These are phyloP conservation scores for Phallusia fumigata DNA, from an alignment of 23 tunicate species.

Conservation along the genomic window DNA sequence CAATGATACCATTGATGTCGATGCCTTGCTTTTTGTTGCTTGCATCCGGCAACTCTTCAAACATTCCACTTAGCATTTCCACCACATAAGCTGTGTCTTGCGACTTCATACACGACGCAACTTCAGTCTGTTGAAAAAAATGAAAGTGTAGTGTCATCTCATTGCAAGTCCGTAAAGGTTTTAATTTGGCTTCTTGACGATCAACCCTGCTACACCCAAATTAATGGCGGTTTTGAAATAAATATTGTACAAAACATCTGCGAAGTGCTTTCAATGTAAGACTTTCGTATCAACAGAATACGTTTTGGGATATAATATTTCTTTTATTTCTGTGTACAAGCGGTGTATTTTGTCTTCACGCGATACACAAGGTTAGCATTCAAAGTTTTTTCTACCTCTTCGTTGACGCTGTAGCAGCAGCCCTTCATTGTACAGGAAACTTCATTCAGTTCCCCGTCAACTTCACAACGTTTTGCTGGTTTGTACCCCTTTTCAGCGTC, in stretches of 20 bases:
- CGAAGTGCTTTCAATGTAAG: too few species aligned
- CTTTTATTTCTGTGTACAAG: neutral
- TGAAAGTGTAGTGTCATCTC: too few species aligned
- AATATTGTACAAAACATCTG: too few species aligned
- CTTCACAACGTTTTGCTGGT: neutral
- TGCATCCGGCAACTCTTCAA: neutral
- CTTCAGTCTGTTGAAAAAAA: neutral
- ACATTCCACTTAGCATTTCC: neutral
- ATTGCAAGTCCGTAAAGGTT: too few species aligned
- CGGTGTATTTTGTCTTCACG: neutral
- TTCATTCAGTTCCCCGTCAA: neutral
- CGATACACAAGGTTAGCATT: too few species aligned
- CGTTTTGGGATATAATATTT: neutral
- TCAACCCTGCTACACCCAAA: too few species aligned
- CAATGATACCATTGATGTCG: neutral
- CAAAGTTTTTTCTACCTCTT: neutral
- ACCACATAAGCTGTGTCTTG: neutral
- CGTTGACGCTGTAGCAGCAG: neutral
- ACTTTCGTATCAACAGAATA: neutral
- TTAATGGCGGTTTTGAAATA: too few species aligned
- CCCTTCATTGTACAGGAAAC: neutral
- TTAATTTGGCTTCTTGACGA: too few species aligned
- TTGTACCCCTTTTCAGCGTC: neutral
- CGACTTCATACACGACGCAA: neutral
- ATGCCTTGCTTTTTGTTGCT: neutral